Evolutionary conservation across 2,888 invertebrate species (phyloP).

Genomic region (Rutpela maculata): DNA sequence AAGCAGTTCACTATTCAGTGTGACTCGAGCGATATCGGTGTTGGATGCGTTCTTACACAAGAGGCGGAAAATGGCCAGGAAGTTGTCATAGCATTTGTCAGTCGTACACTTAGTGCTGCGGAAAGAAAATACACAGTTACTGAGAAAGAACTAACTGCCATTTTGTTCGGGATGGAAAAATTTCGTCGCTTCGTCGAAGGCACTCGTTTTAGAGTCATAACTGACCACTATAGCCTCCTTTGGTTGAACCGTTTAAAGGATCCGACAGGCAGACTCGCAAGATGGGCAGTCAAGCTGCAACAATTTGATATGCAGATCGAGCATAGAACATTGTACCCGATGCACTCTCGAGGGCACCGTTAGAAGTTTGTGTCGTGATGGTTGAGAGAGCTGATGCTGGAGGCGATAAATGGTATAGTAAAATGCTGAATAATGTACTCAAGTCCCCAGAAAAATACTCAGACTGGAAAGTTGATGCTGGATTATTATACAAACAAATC

Average conservation of each 20-base stretch:
- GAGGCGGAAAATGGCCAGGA: no score
- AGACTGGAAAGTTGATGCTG: conserved; percentile 14
- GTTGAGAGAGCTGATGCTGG: not conserved
- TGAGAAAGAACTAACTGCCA: not conserved
- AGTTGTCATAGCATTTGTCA: no score
- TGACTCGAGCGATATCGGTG: no score
- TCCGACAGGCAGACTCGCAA: not conserved
- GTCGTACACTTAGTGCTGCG: not conserved
- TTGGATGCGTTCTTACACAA: no score
- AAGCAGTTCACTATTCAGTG: no score
- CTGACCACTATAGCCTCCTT: no score
- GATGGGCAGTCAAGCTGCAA: conserved; percentile 9
- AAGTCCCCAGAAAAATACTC: conserved; percentile 29
- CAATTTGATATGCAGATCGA: no score
- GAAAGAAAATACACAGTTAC: not conserved
- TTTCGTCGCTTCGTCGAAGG: conserved; percentile 22
- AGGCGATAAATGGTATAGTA: not conserved
- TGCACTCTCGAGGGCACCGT: no score
- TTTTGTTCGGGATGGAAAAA: not conserved
- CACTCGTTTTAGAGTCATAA: not conserved
- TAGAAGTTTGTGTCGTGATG: not conserved
- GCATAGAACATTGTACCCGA: no score
- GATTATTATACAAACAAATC: conserved; percentile 18
- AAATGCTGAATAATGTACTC: not conserved
- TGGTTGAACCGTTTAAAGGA: conserved; percentile 5